Percentiles rank a stretch among this genome's conserved stretches.
These are phyloP conservation scores for Pygoscelis adeliae DNA, from an alignment of 2,113 vertebrate genomes.

Conservation along the genomic window DNA sequence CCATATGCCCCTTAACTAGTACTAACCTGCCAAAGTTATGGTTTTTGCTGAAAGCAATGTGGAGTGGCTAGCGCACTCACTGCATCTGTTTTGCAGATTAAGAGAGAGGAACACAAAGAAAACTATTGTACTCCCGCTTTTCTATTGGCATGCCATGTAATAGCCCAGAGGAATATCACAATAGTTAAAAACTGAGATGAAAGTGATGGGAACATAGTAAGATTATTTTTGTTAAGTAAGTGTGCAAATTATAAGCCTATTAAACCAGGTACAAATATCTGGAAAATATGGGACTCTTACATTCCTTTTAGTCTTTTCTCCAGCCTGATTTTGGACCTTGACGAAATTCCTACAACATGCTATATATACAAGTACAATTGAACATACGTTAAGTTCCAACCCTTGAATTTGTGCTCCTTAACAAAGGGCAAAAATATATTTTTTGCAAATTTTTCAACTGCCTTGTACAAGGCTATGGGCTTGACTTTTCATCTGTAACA, in stretches of 20 bases:
- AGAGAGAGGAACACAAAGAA: conserved; percentile 28
- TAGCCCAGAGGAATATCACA: background rate
- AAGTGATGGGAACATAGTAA: background rate
- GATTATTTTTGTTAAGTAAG: background rate
- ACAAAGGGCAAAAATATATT: background rate
- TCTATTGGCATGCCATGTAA: background rate
- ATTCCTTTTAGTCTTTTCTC: background rate
- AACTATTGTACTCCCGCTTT: background rate
- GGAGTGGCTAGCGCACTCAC: background rate
- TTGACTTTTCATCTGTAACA: background rate
- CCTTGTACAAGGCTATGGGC: background rate
- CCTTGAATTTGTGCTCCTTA: background rate
- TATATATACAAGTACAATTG: background rate
- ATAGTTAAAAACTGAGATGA: background rate
- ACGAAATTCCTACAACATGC: background rate
- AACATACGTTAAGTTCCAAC: background rate
- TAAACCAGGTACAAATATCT: background rate
- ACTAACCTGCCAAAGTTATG: conserved; percentile 43
- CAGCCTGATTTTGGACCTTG: background rate
- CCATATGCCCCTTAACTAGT: background rate
- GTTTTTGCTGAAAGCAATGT: background rate
- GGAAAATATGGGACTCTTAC: background rate
- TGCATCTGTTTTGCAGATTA: conserved; percentile 64
- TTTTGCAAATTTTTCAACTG: background rate
- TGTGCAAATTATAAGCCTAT: background rate